phyloP scores from a whole-genome alignment of 2,888 invertebrate species.

The Dynastes tityus region DNA sequence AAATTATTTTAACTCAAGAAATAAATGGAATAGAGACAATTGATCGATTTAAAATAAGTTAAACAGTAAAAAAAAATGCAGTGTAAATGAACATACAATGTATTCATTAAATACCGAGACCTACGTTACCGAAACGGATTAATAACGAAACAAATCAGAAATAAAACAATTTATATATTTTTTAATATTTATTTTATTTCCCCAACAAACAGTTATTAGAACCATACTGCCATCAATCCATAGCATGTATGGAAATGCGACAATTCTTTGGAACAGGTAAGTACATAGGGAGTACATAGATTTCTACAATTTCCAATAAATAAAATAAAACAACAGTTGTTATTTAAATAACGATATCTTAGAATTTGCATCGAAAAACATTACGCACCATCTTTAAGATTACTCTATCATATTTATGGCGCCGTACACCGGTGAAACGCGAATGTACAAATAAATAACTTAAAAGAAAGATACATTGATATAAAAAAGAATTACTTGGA shows the following conservation, averaged over 20 bases:
- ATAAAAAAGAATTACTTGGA: neutral
- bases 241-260: neutral
- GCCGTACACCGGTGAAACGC: neutral
- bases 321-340: slow-evolving; percentile 33
- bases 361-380: neutral
- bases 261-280: slow-evolving; percentile 23
- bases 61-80: no score
- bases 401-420: neutral
- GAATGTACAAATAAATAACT: neutral
- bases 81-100: no score
- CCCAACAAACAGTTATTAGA: slow-evolving; percentile 32
- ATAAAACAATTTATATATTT: no score
- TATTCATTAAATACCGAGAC: no score
- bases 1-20: no score
- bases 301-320: slow-evolving; percentile 2
- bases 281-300: slow-evolving; percentile 12
- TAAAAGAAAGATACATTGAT: neutral
- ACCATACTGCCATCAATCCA: slow-evolving; percentile 15
- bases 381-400: neutral
- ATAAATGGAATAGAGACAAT: no score
- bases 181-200: slow-evolving; percentile 10
- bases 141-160: neutral
- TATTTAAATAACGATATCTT: slow-evolving; percentile 17
- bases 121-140: neutral
- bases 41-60: no score